A percentile compares a stretch with the other conserved stretches of the same genome.
These are phyloP conservation scores for Pristionchus arcanus DNA, from an alignment of 2,888 invertebrate genomes.

Conservation along the genomic window DNA sequence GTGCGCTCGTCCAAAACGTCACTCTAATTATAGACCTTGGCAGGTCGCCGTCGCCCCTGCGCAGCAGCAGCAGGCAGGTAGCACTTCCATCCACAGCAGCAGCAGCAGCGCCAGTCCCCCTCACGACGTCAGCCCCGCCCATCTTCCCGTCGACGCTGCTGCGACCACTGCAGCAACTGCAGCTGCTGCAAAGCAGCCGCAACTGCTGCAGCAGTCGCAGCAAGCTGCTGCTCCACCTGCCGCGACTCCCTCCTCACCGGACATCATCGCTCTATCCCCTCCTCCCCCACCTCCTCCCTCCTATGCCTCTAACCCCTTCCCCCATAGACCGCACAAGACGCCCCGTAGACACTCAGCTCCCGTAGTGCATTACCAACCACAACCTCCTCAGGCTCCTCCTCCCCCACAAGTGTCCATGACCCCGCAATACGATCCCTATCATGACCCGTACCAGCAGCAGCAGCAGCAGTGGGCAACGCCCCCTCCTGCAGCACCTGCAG, in stretches of 20 bases:
- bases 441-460: constrained; percentile 7
- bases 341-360: constrained; percentile 46
- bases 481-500: background rate
- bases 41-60: constrained; percentile 52
- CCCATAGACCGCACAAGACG: constrained; percentile 4
- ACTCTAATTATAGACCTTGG: constrained; percentile 50
- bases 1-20: constrained; percentile 48
- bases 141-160: background rate
- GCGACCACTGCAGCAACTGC: constrained; percentile 34
- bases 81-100: background rate
- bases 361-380: constrained; percentile 20
- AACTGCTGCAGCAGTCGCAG: constrained; percentile 30
- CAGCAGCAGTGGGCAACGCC: background rate
- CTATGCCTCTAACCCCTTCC: constrained; percentile 1
- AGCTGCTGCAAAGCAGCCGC: background rate
- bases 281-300: background rate
- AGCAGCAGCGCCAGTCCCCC: background rate
- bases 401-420: background rate
- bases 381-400: background rate
- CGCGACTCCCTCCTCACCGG: constrained; percentile 10
- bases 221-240: background rate
- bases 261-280: constrained; percentile 53
- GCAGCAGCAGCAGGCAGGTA: constrained; percentile 44
- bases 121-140: constrained; percentile 11
- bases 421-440: constrained; percentile 24